Evolutionary conservation across 2,113 vertebrate genomes (phyloP).

Genomic region (Morone saxatilis): DNA sequence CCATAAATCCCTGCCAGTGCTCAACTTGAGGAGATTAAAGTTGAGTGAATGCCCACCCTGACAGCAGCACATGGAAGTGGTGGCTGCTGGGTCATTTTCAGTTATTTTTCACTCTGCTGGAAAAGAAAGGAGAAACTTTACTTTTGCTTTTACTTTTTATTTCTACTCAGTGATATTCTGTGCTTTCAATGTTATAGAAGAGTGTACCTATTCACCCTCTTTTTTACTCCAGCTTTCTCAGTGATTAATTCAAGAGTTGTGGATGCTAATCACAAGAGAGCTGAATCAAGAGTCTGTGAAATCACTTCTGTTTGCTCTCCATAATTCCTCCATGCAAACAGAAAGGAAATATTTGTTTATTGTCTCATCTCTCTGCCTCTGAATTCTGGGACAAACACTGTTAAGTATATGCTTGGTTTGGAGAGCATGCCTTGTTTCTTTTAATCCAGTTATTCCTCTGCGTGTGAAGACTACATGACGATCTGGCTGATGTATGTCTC

Average conservation of each 20-base stretch:
- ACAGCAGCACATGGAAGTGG: conserved; percentile 15
- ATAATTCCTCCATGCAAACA: conserved; percentile 10
- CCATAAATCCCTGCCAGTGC: conserved; percentile 64
- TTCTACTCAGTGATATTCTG: not conserved
- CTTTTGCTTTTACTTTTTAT: not conserved
- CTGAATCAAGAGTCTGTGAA: conserved; percentile 42
- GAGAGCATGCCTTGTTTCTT: conserved; percentile 22
- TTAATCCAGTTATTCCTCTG: conserved; percentile 17
- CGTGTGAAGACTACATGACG: not conserved
- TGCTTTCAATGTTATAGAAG: not conserved
- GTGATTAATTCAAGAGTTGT: not conserved
- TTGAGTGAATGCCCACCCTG: conserved; percentile 50
- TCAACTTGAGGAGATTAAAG: conserved; percentile 71
- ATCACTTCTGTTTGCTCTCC: conserved; percentile 26
- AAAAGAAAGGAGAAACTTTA: not conserved
- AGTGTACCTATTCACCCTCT: not conserved
- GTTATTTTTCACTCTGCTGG: not conserved
- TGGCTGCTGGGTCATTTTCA: conserved; percentile 9
- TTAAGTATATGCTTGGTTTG: conserved; percentile 51
- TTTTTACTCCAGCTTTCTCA: not conserved
- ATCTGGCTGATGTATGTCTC: not conserved
- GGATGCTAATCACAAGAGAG: conserved; percentile 6
- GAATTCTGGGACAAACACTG: conserved; percentile 17
- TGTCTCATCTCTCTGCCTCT: conserved; percentile 8
- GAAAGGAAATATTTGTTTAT: conserved; percentile 31